Evolutionary conservation across 64 coral and sea anemone species (phyloP), one percentile per base, ranked within the genome.

Genomic region (Pocillopora damicornis): DNA sequence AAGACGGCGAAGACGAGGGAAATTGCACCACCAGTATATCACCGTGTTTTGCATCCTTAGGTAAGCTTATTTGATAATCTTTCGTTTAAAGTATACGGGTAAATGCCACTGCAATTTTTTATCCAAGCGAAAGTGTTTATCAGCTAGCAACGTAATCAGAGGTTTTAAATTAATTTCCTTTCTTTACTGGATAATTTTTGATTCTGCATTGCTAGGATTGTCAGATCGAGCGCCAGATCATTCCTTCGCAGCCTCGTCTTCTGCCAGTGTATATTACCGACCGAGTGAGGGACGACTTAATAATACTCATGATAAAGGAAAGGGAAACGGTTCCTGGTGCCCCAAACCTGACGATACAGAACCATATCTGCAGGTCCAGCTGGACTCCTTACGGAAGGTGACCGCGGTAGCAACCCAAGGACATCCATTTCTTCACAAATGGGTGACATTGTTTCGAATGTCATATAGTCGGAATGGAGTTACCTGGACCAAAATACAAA

Each of bases 381-480:
- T 98, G 10, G 88, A 85, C 0, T 87, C 77, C 20, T 1, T 88
- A 38, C 75, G 20, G 37, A 67, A 73, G 76, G 74, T 98, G 61
- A 93, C 91, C 11, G 87, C 86, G 51, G 66, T 98, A 20, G 73
- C 91, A 1, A 98, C 88, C 57, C 95, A 98, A 62, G 95, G 95
- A 17, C 83, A 88, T 17, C 95, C 95, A 66, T 63, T 85, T 11
- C 26, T 89, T 63, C 60, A 80, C 67, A 67, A 89, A 63, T 90
- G 86, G 57, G 79, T 90, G 13, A 81, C 81, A 25, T 13, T 63
- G 22, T 98, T 88, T 59, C 75, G 37, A 37, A 64, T 98, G 59
- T 66, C 89, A 1, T 86, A 93, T 68, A 98, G 95, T 74, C 34
- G 51, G 20, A 90, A 90, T 75, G 79, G 65, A 1, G 68, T 89